Conservation (phyloP, 2,888 invertebrate genomes). For the Sylvicola cinctus region DNA sequence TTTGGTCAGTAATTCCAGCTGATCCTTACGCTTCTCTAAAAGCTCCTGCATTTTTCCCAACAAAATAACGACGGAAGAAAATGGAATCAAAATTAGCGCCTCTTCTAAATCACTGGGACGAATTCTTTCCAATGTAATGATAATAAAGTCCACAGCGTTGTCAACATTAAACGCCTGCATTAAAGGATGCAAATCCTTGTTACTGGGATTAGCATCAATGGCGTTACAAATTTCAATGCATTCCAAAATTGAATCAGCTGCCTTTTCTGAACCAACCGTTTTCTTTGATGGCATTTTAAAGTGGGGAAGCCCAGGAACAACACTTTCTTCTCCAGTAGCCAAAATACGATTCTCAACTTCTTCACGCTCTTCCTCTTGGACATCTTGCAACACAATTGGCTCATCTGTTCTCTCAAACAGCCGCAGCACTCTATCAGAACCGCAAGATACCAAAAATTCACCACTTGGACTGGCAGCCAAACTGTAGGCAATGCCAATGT, state of each 20-base stretch:
- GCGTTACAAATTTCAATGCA: constrained; percentile 60
- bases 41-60: constrained; percentile 48
- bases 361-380: constrained; percentile 68
- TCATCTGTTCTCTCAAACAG: constrained; percentile 73
- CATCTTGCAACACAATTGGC: constrained; percentile 79
- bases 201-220: constrained; percentile 17
- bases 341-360: constrained; percentile 42
- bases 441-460: constrained; percentile 53
- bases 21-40: constrained; percentile 38
- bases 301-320: constrained; percentile 49
- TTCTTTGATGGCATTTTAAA: constrained; percentile 70
- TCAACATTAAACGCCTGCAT: constrained; percentile 61
- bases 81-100: constrained; percentile 66
- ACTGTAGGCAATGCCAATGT: constrained; percentile 58
- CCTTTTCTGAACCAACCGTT: constrained; percentile 24
- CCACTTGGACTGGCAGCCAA: constrained; percentile 67
- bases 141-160: constrained; percentile 57
- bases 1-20: constrained; percentile 57
- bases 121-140: constrained; percentile 58
- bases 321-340: constrained; percentile 50
- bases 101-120: constrained; percentile 83
- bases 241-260: constrained; percentile 79
- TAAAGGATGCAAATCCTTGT: constrained; percentile 26
- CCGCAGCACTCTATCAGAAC: constrained; percentile 72
- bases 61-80: constrained; percentile 58